Percentiles rank a stretch among this genome's conserved stretches.
phyloP scores from a whole-genome alignment of 2,888 invertebrate genomes.

The Eustalomyia histrio region DNA sequence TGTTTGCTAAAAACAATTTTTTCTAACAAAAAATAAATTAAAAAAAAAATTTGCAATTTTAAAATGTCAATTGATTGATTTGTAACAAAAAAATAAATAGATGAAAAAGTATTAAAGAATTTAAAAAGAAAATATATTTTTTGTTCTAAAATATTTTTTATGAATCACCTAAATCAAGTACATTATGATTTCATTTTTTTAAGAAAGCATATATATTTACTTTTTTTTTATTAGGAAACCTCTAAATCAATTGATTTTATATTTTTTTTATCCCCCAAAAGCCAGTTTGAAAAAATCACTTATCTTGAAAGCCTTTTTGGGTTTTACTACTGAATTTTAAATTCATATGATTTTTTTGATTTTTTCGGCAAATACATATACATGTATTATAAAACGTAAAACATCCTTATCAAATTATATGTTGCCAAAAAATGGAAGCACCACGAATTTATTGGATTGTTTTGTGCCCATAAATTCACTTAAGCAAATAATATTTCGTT shows the following conservation, averaged over 20 bases:
- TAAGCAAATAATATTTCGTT: slow-evolving; percentile 47
- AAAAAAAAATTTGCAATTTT: slow-evolving; percentile 59
- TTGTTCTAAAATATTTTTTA: slow-evolving; percentile 17
- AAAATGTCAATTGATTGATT: slow-evolving; percentile 65
- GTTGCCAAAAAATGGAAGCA: not conserved
- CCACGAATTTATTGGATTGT: slow-evolving; percentile 45
- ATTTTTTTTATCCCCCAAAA: not conserved
- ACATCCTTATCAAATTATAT: slow-evolving; percentile 25
- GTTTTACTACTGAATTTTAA: slow-evolving; percentile 36
- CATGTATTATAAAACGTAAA: slow-evolving; percentile 7
- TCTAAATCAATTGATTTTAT: slow-evolving; percentile 47
- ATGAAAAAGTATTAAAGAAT: slow-evolving; percentile 49
- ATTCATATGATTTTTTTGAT: slow-evolving; percentile 57
- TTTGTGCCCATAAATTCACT: slow-evolving; percentile 55
- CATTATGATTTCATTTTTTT: slow-evolving; percentile 37
- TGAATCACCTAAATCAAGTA: slow-evolving; percentile 41
- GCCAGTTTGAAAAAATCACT: slow-evolving; percentile 50
- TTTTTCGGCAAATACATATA: slow-evolving; percentile 47
- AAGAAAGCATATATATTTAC: slow-evolving; percentile 9
- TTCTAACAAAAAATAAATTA: slow-evolving; percentile 53
- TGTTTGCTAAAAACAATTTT: slow-evolving; percentile 62
- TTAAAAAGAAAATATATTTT: slow-evolving; percentile 43
- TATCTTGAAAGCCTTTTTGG: slow-evolving; percentile 54
- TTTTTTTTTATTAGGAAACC: slow-evolving; percentile 5
- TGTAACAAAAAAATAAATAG: slow-evolving; percentile 45